Evolutionary conservation across 2,113 vertebrate species (phyloP).

Genomic region (Anolis carolinensis): DNA sequence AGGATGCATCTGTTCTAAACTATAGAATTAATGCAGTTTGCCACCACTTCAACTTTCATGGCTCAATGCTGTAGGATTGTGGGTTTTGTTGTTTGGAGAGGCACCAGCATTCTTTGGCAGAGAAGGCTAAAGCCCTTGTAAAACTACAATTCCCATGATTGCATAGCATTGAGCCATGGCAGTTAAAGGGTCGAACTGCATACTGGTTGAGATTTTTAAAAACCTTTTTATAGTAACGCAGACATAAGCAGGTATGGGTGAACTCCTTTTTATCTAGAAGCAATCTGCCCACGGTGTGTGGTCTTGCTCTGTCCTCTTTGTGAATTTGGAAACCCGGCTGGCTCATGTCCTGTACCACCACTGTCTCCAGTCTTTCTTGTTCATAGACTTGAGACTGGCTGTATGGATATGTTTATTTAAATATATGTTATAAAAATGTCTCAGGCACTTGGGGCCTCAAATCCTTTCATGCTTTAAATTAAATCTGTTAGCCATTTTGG

Average conservation of each 20-base stretch:
- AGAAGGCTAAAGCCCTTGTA: no score
- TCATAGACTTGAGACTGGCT: constrained; percentile 20
- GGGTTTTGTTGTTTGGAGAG: no score
- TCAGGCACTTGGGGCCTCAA: constrained; percentile 45
- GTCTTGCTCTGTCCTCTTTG: background rate
- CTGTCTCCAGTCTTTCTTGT: background rate
- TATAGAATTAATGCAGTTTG: no score
- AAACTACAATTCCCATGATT: no score
- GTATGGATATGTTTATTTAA: constrained; percentile 50
- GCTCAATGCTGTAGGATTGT: no score
- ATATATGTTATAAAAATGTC: constrained; percentile 54
- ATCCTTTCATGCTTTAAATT: constrained; percentile 44
- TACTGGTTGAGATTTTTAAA: no score
- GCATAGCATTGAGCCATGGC: no score
- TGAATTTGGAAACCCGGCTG: background rate
- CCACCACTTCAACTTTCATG: no score
- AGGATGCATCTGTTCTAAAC: no score
- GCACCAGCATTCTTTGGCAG: no score
- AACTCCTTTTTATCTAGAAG: no score
- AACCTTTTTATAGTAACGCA: background rate
- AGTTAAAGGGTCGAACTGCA: no score
- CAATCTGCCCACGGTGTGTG: background rate
- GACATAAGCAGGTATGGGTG: background rate
- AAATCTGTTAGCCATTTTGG: constrained; percentile 57
- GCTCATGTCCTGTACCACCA: constrained; percentile 9